These are phyloP conservation scores for Pao palembangensis DNA, from an alignment of 2,113 vertebrate species.

Conservation along the genomic window DNA sequence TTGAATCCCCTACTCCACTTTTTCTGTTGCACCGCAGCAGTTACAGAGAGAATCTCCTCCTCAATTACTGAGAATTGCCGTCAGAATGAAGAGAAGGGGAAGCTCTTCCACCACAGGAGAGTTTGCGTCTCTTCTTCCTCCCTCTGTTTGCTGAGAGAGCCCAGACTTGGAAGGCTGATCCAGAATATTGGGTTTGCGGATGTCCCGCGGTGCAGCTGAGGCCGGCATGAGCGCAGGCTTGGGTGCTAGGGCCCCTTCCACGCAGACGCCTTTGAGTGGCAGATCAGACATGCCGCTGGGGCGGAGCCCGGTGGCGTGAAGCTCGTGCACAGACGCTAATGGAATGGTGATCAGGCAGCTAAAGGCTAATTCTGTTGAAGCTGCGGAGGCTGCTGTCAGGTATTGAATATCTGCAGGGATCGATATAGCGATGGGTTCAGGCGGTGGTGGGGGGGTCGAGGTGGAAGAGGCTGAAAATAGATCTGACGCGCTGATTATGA, in stretches of 20 bases:
- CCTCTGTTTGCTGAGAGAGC: conserved; percentile 63
- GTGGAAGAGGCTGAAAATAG: conserved; percentile 57
- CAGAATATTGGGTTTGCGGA: conserved; percentile 72
- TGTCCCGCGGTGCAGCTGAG: conserved; percentile 65
- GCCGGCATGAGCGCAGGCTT: conserved; percentile 67
- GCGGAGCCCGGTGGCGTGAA: too few relatives aligned
- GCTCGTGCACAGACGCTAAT: too few relatives aligned
- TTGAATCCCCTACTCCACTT: conserved; percentile 66
- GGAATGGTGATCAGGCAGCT: conserved; percentile 35
- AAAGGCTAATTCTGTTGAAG: conserved; percentile 49
- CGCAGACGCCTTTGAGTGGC: conserved; percentile 54
- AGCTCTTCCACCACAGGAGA: conserved; percentile 36
- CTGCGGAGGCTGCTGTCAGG: conserved; percentile 23
- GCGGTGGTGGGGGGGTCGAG: conserved; percentile 45
- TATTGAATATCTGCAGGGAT: conserved; percentile 57
- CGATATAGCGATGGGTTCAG: conserved; percentile 55
- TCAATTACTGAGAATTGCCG: conserved; percentile 49
- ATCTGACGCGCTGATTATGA: conserved; percentile 70
- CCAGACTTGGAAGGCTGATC: conserved; percentile 72
- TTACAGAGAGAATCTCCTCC: conserved; percentile 55
- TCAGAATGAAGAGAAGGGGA: conserved; percentile 43
- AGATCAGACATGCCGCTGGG: conserved; percentile 51
- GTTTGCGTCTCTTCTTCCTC: conserved; percentile 51
- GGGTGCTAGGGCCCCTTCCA: conserved; percentile 48
- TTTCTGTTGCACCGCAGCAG: conserved; percentile 51